phyloP scores from a whole-genome alignment of 2,888 invertebrate species.

The Brachyptera putata region DNA sequence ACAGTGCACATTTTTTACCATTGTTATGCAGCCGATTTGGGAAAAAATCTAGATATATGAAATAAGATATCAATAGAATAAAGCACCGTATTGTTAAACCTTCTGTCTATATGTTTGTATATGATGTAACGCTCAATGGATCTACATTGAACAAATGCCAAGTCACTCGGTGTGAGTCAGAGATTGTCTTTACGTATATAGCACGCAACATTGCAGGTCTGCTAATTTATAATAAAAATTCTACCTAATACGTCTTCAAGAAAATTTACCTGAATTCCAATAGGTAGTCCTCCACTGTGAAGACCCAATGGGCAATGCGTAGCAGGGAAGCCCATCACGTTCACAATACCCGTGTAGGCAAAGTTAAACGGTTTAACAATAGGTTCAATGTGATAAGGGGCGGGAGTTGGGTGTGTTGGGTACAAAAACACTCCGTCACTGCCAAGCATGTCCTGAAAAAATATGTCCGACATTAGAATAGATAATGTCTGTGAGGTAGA shows the following conservation, averaged over 20 bases:
- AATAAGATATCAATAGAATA: no score
- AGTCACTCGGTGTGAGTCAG: no score
- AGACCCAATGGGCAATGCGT: slow-evolving; percentile 57
- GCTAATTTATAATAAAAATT: no score
- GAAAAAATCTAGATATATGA: no score
- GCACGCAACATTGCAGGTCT: no score
- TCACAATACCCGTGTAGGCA: slow-evolving; percentile 51
- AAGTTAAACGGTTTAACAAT: slow-evolving; percentile 48
- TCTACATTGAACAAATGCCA: no score
- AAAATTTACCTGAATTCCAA: slow-evolving; percentile 66
- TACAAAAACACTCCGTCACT: slow-evolving; percentile 67
- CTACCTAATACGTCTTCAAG: not conserved
- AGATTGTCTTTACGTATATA: no score
- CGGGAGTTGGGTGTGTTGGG: slow-evolving; percentile 61
- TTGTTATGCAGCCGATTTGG: no score
- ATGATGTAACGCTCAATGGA: no score
- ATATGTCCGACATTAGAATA: slow-evolving; percentile 12
- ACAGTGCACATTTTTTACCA: no score
- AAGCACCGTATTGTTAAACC: no score
- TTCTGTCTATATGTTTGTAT: no score
- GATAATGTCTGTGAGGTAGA: not conserved
- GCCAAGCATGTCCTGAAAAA: slow-evolving; percentile 57
- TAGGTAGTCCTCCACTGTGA: slow-evolving; percentile 59
- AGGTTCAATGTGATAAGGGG: slow-evolving; percentile 59
- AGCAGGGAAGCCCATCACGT: slow-evolving; percentile 50